Evolutionary conservation across 2,797 vertebrate species (phyloP), one percentile per base, ranked within the genome.

Genomic region (Lepus townsendii): DNA sequence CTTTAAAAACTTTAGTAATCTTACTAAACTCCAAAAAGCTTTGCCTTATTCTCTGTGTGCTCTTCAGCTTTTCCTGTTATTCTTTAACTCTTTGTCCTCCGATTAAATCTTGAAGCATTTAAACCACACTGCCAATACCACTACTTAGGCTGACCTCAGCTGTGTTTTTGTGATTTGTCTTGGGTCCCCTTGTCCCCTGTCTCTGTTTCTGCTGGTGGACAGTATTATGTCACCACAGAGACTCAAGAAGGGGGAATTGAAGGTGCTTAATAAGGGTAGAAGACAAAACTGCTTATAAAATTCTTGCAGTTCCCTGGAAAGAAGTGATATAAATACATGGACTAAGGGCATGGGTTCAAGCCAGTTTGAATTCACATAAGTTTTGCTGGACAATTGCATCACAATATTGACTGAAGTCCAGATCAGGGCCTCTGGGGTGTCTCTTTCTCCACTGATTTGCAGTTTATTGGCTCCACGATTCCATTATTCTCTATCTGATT

Each of bases 401-500:
- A 96, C 71, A 93, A 62, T 92, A 97, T 97, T 96, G 90, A 95
- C 90, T 92, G 26, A 32, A 91, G 79, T 95, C 42, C 76, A 87
- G 79, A 71, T 94, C 93, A 96, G 30, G 54, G 92, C 78, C 90
- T 90, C 90, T 91, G 32, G 92, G 76, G 93, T 88, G 60, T 90
- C 57, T 72, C 83, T 94, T 96, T 94, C 90, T 97, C 83, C 92
- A 72, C 92, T 95, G 92, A 94, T 93, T 94, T 97, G 75, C 78
- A 92, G 93, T 90, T 96, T 97, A 97, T 96, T 97, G 93, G 78
- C 93, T 96, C 68, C 30, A 60, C 5, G 0, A 96, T 96, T 92
- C 82, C 88, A 97, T 96, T 96, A 96, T 71, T 93, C 85, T 96
- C 52, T 93, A 90, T 85, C 65, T 78, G 90, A 96, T 97, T 97